Base-by-base conservation (phyloP, 1,140 invertebrate species). In the Drosophila repletoides region DNA sequence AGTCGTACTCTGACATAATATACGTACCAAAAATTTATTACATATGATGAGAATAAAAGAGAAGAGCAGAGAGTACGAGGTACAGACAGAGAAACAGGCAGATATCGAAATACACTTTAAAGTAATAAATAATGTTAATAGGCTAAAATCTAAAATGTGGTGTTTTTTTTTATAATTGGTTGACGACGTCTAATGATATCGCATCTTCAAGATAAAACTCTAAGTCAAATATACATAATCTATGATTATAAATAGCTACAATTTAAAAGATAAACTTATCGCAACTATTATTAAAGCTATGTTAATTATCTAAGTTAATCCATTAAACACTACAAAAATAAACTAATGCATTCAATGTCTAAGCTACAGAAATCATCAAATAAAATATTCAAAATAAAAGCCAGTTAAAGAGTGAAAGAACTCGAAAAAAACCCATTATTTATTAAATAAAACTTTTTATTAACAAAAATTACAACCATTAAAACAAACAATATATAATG, bases 331-430 rank as follows among this genome's bases (percentile, higher is more conserved):
- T 33, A 61, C n/a, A 58, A 51, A 58, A 61, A 26, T 6, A 26
- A 55, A 65, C 74, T 77, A 84, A 80, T 63, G 61, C 81, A 87
- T 79, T 87, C 58, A 84, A 80, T 86, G 79, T 86, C 79, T 84
- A 84, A 56, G 75, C 71, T 75, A 86, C 69, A 72, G 38, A 46
- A 76, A 64, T 74, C 40, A 5, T 10, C 14, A 53, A 38, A 26
- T 15, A 17, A 46, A 46, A 22, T 19, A 12, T 28, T 19, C 12
- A 26, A 38, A 40, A 17, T 6, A 36, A 12, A 24, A 52, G 26
- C 9, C 17, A 33, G 24, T 65, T 65, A 3, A 59, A 24, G 55
- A 59, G 55, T 48, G 21, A 41, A 63, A 63, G 12, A 34, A 41
- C 46, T 63, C 48, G 6, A 24, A 53, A 40, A 60, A 10, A 22